Base-by-base conservation (phyloP, 2,888 invertebrate genomes). In the Hyppa rectilinea region DNA sequence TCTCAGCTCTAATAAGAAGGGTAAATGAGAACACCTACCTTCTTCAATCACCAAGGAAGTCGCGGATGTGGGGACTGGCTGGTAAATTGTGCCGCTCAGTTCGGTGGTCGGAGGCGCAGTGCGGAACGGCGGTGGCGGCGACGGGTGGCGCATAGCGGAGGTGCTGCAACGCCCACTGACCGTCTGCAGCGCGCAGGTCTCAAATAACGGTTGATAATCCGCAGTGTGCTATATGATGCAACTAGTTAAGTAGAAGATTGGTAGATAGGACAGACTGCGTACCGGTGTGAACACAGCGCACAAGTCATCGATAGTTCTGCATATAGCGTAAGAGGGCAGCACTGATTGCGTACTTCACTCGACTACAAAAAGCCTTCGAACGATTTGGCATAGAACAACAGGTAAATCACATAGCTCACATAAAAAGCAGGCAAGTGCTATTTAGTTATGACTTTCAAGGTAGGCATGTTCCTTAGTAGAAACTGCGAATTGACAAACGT, bases 151-250 rank as follows among this genome's bases (percentile, higher is more conserved):
- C 58, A 68, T 3, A 26, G n/a, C 1, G 4, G 38, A 26, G 2
- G 2, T 36, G 17, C 26, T 75, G 71, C 71, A 76, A 64, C 56
- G 36, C 56, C 64, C 65, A 50, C 60, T 0, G 7, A 29, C 4
- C 12, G 12, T 17, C 3, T 67, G 61, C 78, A 78, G 9, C n/a
- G 64, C 73, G 73, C 78, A 78, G 49, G 68, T 47, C 58, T 29
- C 1, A 9, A 36, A 20, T 4, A 12, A 9, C 31, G 60, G n/a
- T 64, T 73, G 72, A 72, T 66, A 74, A 43, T 36, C 53, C 74
- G 66, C 66, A 74, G 53, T 74, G 36, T 43, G 38, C n/a, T 66
- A 66, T 73, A 53, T 20, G 26, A 26, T 60, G 49, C n/a, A 71
- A 40, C 34, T 52, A 17, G 50, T 6, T 68, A 31, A 6, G 10